These are phyloP conservation scores for Drosophila pseudoananassae DNA, from an alignment of 1,140 invertebrate species.

Conservation along the genomic window DNA sequence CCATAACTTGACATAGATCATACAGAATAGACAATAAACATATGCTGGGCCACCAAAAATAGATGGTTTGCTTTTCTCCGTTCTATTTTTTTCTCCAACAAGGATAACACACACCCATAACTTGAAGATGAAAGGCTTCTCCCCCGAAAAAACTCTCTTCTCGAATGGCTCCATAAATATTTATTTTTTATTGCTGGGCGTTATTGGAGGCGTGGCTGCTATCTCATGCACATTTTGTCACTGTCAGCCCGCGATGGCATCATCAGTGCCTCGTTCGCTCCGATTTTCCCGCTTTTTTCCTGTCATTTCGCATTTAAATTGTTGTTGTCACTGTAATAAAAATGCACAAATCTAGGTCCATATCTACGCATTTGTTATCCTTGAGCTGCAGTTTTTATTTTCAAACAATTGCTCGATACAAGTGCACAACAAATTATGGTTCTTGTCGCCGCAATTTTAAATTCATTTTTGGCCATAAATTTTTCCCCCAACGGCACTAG, in stretches of 20 bases:
- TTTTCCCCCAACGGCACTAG: conserved; percentile 24
- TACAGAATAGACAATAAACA: conserved; percentile 30
- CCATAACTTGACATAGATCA: conserved; percentile 46
- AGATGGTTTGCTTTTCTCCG: conserved; percentile 1
- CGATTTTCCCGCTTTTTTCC: conserved; percentile 23
- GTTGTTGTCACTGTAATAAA: conserved; percentile 72
- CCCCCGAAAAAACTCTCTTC: conserved; percentile 23
- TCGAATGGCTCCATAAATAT: conserved; percentile 56
- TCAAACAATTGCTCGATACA: conserved; percentile 41
- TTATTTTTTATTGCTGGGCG: conserved; percentile 56
- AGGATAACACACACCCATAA: conserved; percentile 7
- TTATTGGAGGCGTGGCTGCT: conserved; percentile 42
- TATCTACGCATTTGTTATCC: conserved; percentile 82
- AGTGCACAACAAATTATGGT: conserved; percentile 24
- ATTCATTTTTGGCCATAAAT: conserved; percentile 59
- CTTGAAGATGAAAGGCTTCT: conserved; percentile 11
- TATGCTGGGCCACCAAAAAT: conserved; percentile 18
- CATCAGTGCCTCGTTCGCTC: conserved; percentile 15
- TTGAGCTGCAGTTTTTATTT: conserved; percentile 73
- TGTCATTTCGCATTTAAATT: conserved; percentile 73
- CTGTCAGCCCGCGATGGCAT: conserved; percentile 48
- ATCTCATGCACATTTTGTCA: conserved; percentile 60
- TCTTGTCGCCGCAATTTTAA: conserved; percentile 23
- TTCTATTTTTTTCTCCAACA: not conserved
- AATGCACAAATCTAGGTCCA: conserved; percentile 81